phyloP scores from a whole-genome alignment of 2,797 vertebrate species.

The Enteromius anoplus region DNA sequence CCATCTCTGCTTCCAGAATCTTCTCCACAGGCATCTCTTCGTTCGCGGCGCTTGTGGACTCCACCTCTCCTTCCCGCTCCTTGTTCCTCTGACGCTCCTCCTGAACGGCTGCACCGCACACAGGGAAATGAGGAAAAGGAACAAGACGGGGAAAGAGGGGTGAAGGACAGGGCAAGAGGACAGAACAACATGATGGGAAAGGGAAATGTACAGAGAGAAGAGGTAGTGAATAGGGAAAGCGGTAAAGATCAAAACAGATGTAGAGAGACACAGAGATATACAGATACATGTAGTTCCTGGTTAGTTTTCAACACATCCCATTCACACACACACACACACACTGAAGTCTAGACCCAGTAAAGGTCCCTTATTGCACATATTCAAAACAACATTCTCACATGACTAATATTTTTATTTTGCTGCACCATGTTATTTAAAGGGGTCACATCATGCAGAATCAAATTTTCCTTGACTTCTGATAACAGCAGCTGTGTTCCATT shows the following conservation, averaged over 20 bases:
- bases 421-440: constrained; percentile 20
- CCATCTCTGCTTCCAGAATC: constrained; percentile 91
- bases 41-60: constrained; percentile 82
- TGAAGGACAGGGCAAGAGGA: constrained; percentile 9
- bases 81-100: constrained; percentile 91
- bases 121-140: constrained; percentile 31
- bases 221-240: constrained; percentile 12
- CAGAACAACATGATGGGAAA: not conserved
- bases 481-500: constrained; percentile 20
- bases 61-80: constrained; percentile 84
- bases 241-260: constrained; percentile 34
- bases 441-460: not conserved
- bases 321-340: constrained; percentile 33
- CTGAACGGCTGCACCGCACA: constrained; percentile 82
- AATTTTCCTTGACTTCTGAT: not conserved
- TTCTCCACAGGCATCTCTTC: constrained; percentile 97
- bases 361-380: not conserved
- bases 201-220: constrained; percentile 10
- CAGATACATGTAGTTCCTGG: constrained; percentile 61
- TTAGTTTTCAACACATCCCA: constrained; percentile 59
- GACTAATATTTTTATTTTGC: not conserved
- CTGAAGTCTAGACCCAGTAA: not conserved
- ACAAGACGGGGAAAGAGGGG: not conserved
- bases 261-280: constrained; percentile 56
- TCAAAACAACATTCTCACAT: constrained; percentile 26